Evolutionary conservation across 2,888 invertebrate species (phyloP).

Genomic region (Aquatica leii): DNA sequence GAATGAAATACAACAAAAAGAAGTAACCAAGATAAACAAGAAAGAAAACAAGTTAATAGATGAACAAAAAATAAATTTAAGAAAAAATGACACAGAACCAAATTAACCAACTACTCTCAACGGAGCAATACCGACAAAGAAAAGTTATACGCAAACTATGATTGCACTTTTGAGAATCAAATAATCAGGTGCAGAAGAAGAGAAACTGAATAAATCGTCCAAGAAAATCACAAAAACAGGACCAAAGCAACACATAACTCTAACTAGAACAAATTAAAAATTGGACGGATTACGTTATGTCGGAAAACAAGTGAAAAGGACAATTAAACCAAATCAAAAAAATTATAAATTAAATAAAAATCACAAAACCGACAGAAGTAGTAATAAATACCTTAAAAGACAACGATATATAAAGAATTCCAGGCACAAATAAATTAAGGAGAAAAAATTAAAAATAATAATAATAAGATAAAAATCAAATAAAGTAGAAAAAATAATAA

Average conservation of each 20-base stretch:
- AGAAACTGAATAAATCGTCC: not conserved
- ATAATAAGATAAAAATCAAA: not conserved
- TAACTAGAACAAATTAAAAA: not conserved
- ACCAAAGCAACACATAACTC: not conserved
- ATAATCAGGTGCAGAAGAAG: too few species aligned
- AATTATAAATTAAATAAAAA: not conserved
- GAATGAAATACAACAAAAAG: too few species aligned
- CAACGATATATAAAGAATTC: not conserved
- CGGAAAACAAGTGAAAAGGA: too few species aligned
- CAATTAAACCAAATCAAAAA: not conserved
- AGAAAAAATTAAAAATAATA: not conserved
- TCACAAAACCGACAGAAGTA: too few species aligned
- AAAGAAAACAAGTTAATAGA: too few species aligned
- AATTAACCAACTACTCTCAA: too few species aligned
- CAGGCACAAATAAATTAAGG: not conserved
- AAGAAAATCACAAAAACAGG: not conserved
- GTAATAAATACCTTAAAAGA: too few species aligned
- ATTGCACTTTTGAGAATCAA: not conserved
- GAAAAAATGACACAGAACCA: not conserved
- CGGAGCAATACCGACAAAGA: not conserved
- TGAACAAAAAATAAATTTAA: not conserved
- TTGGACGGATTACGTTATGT: not conserved
- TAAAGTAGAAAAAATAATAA: not conserved
- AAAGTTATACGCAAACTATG: not conserved
- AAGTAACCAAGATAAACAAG: too few species aligned